Evolutionary conservation across 2,888 invertebrate species (phyloP), one percentile per base, ranked within the genome.

Genomic region (Trachelus troglodyta): DNA sequence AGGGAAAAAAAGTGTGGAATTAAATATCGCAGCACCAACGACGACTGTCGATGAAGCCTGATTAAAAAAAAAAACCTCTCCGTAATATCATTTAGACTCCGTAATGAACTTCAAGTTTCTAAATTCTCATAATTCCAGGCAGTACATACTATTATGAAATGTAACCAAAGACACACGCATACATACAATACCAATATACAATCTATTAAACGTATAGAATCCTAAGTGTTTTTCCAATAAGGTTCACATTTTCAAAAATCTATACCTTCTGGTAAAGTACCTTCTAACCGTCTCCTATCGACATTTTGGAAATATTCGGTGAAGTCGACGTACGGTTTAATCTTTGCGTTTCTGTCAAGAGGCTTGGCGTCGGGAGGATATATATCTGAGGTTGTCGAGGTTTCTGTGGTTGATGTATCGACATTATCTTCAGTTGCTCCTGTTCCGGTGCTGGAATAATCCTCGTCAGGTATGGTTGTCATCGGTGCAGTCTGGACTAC

Each of bases 311-410:
- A 96, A 92, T 96, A 98, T 86, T 95, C 95, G 0, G 95, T 93
- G 90, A 98, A 98, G 90, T 97, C 96, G 0, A 98, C 97, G 89
- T 98, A 98, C 0, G 97, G 94, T 77, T 94, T 94, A 3, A 98
- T 95, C 87, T 94, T 94, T 34, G 94, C 94, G 87, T 96, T 95
- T 83, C 93, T 94, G 86, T 96, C 95, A 1, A 94, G 90, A 2
- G 92, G 92, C 76, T 86, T 86, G 40, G 93, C 90, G 3, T 91
- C 89, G 6, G 91, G 87, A 6, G 92, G 90, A 74, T 89, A 89
- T 9, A 90, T 87, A 69, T 91, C 91, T 0, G 89, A 90, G 1
- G 89, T 89, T 12, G 87, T 89, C 6, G 91, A 90, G 15, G 89
- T 91, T 56, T 90, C 91, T 68, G 91, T 92, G 1, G 91, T 90